Base-by-base conservation (phyloP, 2,888 invertebrate genomes). In the Lasioglossum calceatum region DNA sequence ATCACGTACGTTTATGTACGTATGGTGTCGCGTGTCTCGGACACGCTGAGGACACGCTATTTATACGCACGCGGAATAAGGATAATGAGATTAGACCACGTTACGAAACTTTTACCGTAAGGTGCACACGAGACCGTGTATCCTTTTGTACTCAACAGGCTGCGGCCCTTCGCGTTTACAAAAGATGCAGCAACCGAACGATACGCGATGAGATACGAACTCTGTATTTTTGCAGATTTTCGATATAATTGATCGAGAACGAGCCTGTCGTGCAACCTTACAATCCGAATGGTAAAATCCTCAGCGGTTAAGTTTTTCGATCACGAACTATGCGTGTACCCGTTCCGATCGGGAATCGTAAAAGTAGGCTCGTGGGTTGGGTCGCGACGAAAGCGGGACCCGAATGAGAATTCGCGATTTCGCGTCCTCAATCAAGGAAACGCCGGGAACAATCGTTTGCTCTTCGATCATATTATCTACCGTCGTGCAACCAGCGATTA, bases 311-410 rank as follows among this genome's bases (percentile, higher is more conserved):
- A 54, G 67, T 67, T 85, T 83, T 67, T 74, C 54, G 50, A 61
- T 79, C 84, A 79, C 74, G 84, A 85, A 74, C 67, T 54, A n/a
- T 16, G 19, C 44, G 36, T 79, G 73, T 85, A 61, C 32, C 70
- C 44, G 79, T 84, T 84, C 79, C 61, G 42, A 73, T 32, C 32
- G 67, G 70, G 84, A 78, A 78, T 39, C 39, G 74, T 70, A 47
- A 84, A 84, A 79, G 84, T 83, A 70, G 84, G 79, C 70, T 32
- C 73, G 23, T 83, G 84, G 84, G 84, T 50, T 84, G 84, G 77
- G 84, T 75, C 78, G 78, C 73, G 14, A 74, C 44, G 58, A 83
- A 79, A 83, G 47, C 32, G 32, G 32, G 70, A 8, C 42, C 14
- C 16, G 47, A 79, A 78, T 79, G 74, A 61, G 77, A 84, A 84